Percentiles rank a stretch among this genome's conserved stretches.
Evolutionary conservation across 64 coral and sea anemone species (phyloP).

Genomic region (Hydrozoanthus tunicans): DNA sequence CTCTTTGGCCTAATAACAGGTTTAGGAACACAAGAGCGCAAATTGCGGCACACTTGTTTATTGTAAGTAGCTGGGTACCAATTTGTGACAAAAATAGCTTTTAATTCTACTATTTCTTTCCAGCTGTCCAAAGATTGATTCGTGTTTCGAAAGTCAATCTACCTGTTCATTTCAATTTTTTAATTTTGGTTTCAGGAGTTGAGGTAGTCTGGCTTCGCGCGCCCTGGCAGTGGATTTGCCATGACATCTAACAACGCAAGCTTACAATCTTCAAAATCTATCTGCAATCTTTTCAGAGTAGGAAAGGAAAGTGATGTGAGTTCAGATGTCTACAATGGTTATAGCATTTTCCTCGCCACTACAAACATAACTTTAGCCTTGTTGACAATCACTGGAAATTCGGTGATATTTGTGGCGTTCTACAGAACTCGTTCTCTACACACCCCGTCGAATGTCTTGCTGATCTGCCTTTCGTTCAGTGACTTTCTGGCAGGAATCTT

Average conservation of each 20-base stretch:
- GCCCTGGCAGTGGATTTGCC: neutral
- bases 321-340: neutral
- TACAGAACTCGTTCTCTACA: conserved; percentile 33
- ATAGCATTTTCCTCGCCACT: conserved; percentile 35
- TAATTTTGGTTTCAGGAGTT: too few species aligned
- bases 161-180: too few species aligned
- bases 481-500: conserved; percentile 59
- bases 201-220: too few species aligned
- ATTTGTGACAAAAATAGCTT: too few species aligned
- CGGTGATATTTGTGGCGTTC: conserved; percentile 47
- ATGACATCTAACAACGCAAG: neutral
- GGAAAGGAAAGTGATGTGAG: neutral
- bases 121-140: too few species aligned
- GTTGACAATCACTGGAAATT: conserved; percentile 20
- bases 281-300: neutral
- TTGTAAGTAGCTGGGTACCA: too few species aligned
- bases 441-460: conserved; percentile 60
- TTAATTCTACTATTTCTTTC: too few species aligned
- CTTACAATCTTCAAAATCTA: neutral
- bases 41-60: too few species aligned
- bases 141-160: too few species aligned
- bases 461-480: conserved; percentile 51
- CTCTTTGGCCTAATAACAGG: too few species aligned
- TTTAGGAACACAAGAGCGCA: too few species aligned
- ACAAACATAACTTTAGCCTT: conserved; percentile 10